Conservation (phyloP, 2,888 invertebrate species). For the Philaethria dido region DNA sequence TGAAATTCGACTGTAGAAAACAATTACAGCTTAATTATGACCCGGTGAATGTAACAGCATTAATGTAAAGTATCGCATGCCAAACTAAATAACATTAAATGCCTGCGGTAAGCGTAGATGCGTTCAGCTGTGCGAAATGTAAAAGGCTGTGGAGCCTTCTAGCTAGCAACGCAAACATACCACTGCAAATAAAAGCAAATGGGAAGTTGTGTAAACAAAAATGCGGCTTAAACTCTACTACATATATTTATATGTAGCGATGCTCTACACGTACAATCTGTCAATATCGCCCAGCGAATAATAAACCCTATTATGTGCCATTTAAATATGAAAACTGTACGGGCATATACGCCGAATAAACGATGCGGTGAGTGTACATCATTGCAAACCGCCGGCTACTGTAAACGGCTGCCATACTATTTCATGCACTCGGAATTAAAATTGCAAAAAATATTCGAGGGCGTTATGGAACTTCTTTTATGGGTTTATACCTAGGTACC, state of each 20-base stretch:
- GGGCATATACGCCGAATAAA: conserved; percentile 30
- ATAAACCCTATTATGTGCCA: conserved; percentile 39
- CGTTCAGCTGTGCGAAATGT: conserved; percentile 55
- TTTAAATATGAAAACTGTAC: conserved; percentile 43
- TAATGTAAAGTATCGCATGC: conserved; percentile 41
- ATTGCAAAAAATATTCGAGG: conserved; percentile 23
- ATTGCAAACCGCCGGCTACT: conserved; percentile 44
- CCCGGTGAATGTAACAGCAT: conserved; percentile 36
- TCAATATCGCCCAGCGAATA: conserved; percentile 41
- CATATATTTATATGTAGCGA: conserved; percentile 40
- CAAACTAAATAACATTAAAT: conserved; percentile 47
- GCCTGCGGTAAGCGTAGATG: conserved; percentile 45
- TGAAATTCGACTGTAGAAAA: conserved; percentile 34
- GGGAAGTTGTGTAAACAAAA: conserved; percentile 64
- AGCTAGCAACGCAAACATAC: conserved; percentile 49
- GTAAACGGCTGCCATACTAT: conserved; percentile 34
- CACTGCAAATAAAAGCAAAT: conserved; percentile 58
- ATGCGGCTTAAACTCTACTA: conserved; percentile 53
- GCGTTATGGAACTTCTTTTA: conserved; percentile 3
- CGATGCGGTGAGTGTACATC: conserved; percentile 41
- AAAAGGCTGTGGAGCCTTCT: conserved; percentile 51
- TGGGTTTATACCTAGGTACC: conserved; percentile 1
- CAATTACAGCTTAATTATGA: conserved; percentile 39
- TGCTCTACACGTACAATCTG: conserved; percentile 41
- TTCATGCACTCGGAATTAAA: conserved; percentile 35